Evolutionary conservation across 2,797 vertebrate species (phyloP).

Genomic region (Characodon lateralis): DNA sequence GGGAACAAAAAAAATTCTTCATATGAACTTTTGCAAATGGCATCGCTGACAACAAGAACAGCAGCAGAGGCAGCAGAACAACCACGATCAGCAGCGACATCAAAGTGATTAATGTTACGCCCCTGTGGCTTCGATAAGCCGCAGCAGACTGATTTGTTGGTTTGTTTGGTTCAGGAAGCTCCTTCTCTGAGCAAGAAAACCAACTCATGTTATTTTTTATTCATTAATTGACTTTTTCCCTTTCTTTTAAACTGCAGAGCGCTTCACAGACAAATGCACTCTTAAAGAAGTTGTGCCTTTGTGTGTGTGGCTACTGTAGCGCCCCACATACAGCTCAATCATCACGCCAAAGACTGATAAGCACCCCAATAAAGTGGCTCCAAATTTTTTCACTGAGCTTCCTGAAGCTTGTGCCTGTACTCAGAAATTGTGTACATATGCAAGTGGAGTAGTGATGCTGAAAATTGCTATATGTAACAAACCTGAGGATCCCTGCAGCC

Average conservation of each 20-base stretch:
- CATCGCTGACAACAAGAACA: conserved; percentile 22
- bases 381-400: conserved; percentile 64
- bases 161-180: conserved; percentile 46
- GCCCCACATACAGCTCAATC: conserved; percentile 87
- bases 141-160: conserved; percentile 56
- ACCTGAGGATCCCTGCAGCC: conserved; percentile 49
- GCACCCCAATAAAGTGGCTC: conserved; percentile 47
- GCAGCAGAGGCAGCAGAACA: conserved; percentile 25
- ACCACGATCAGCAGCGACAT: conserved; percentile 18
- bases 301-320: conserved; percentile 53
- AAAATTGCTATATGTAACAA: conserved; percentile 19
- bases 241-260: conserved; percentile 37
- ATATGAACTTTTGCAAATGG: conserved; percentile 54
- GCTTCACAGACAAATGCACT: conserved; percentile 42
- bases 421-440: conserved; percentile 21
- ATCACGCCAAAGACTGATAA: conserved; percentile 92
- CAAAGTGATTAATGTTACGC: conserved; percentile 32
- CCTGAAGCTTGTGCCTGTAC: conserved; percentile 76
- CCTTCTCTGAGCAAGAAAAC: conserved; percentile 41
- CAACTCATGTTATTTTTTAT: conserved; percentile 35
- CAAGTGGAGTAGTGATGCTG: conserved; percentile 10
- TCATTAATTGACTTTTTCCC: conserved; percentile 37
- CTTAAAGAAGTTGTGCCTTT: conserved; percentile 50
- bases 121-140: conserved; percentile 51
- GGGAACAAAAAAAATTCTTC: conserved; percentile 55